phyloP scores from a whole-genome alignment of 1,140 invertebrate species.

The Cyclina sinensis region DNA sequence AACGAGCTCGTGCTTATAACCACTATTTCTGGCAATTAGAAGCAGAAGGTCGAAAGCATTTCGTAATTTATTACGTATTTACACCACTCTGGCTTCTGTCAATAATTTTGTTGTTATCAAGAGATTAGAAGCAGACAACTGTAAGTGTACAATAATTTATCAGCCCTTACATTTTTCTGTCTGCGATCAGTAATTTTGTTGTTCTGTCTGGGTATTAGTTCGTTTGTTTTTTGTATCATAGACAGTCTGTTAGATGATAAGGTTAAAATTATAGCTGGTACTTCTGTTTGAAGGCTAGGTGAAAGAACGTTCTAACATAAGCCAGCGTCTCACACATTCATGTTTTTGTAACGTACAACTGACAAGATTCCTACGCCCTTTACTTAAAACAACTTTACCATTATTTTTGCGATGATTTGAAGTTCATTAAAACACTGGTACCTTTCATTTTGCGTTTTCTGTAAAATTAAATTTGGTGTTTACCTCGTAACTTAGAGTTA shows the following conservation, averaged over 20 bases:
- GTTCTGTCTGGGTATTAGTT: constrained; percentile 26
- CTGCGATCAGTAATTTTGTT: not conserved
- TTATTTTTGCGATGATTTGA: no score
- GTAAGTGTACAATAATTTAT: constrained; percentile 16
- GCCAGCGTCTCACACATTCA: not conserved
- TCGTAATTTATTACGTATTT: constrained; percentile 3
- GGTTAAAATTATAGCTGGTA: constrained; percentile 6
- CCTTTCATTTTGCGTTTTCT: no score
- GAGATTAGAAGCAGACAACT: not conserved
- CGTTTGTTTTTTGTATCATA: constrained; percentile 29
- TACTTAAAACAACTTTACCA: no score
- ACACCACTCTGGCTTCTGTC: not conserved
- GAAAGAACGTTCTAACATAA: not conserved
- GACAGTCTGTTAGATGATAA: not conserved
- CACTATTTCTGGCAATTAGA: not conserved
- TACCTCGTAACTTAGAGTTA: no score
- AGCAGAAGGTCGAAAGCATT: constrained; percentile 2
- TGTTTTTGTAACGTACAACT: no score
- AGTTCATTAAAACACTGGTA: no score
- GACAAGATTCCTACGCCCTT: no score
- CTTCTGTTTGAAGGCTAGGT: constrained; percentile 15
- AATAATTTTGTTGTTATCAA: constrained; percentile 10
- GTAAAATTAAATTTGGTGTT: no score
- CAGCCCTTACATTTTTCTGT: constrained; percentile 24
- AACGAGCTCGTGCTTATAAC: constrained; percentile 18